Percentiles rank a stretch among this genome's conserved stretches.
phyloP scores from a whole-genome alignment of 1,140 invertebrate species.

The Andrena cerasifolii region DNA sequence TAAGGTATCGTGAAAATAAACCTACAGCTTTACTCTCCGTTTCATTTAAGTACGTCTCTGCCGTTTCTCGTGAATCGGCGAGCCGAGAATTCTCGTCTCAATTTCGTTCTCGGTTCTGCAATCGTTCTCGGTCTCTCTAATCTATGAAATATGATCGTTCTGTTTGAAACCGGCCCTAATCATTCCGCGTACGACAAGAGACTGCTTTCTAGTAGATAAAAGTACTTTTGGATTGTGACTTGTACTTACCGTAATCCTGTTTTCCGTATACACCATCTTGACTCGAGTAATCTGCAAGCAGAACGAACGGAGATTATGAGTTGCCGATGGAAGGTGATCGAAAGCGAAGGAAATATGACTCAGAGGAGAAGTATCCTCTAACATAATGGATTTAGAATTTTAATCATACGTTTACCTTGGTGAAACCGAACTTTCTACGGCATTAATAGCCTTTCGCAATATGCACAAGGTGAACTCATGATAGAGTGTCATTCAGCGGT shows the following conservation, averaged over 20 bases:
- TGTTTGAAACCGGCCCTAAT: constrained; percentile 3
- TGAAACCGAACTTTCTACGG: background rate
- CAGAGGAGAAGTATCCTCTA: constrained; percentile 64
- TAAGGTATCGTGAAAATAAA: constrained; percentile 23
- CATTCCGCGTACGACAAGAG: background rate
- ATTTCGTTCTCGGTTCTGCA: constrained; percentile 1
- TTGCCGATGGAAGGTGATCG: background rate
- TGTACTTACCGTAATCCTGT: constrained; percentile 81
- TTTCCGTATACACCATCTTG: constrained; percentile 79
- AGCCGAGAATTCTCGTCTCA: constrained; percentile 14
- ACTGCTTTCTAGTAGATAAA: constrained; percentile 26
- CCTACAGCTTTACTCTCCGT: background rate
- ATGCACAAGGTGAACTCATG: constrained; percentile 17
- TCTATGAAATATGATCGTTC: constrained; percentile 16
- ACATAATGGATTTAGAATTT: constrained; percentile 8
- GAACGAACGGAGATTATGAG: constrained; percentile 43
- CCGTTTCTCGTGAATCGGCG: background rate
- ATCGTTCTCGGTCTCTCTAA: background rate
- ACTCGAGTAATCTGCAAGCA: constrained; percentile 78
- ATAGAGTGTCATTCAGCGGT: constrained; percentile 31
- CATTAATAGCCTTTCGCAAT: background rate
- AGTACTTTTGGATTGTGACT: constrained; percentile 52
- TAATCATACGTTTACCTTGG: background rate
- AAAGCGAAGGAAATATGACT: constrained; percentile 43
- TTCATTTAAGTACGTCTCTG: constrained; percentile 10